These are phyloP conservation scores for Pedionomus torquatus DNA, from an alignment of 2,113 vertebrate genomes.

Conservation along the genomic window DNA sequence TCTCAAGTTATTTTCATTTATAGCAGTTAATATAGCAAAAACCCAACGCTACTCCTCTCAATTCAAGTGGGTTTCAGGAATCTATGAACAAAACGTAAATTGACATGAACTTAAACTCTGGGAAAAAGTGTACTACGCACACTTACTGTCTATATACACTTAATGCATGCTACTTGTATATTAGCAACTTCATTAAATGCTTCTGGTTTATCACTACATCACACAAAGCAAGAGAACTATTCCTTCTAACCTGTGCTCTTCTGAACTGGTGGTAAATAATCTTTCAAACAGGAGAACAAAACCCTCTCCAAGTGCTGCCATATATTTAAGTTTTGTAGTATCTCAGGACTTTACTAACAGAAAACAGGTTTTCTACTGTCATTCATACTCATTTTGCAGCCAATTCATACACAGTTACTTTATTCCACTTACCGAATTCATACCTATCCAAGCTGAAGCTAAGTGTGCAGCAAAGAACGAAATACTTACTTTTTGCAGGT, in stretches of 20 bases:
- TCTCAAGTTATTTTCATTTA: not conserved
- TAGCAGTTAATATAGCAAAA: too few relatives aligned
- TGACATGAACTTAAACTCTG: not conserved
- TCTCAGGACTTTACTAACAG: not conserved
- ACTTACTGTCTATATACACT: not conserved
- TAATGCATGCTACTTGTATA: not conserved
- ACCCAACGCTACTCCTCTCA: not conserved
- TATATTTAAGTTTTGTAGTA: not conserved
- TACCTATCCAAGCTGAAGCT: not conserved
- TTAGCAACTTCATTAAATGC: not conserved
- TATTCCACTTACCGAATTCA: not conserved
- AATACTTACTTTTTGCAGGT: not conserved
- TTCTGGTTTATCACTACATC: not conserved
- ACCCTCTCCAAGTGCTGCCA: not conserved
- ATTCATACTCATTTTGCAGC: not conserved
- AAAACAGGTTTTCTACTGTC: not conserved
- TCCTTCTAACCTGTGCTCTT: not conserved
- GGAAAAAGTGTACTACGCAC: not conserved
- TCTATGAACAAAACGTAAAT: not conserved
- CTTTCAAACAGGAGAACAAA: not conserved
- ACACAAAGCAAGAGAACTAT: not conserved
- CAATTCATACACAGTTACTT: not conserved
- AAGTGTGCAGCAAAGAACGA: not conserved
- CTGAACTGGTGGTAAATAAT: not conserved
- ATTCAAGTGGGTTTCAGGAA: not conserved